A percentile compares a stretch with the other conserved stretches of the same genome.
Evolutionary conservation across 2,113 vertebrate species (phyloP).

Genomic region (Mus spicilegus): DNA sequence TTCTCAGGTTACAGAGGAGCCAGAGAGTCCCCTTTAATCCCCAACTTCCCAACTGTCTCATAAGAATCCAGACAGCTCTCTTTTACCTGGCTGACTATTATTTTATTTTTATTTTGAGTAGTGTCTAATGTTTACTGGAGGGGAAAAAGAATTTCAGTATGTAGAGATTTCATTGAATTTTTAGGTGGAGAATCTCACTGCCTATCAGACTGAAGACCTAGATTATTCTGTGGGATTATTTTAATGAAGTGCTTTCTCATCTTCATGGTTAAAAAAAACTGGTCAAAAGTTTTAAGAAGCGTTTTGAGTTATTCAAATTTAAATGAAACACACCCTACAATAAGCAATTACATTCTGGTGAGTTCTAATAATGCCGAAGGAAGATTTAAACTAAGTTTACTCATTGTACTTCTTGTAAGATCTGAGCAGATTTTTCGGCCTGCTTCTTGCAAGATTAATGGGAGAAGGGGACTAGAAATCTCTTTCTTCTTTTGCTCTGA

Average conservation of each 20-base stretch:
- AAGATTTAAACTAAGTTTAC: not conserved
- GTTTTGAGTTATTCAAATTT: not conserved
- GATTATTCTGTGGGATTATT: not conserved
- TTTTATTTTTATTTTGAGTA: not conserved
- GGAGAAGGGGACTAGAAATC: not conserved
- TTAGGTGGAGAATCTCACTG: not conserved
- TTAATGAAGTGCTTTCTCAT: not conserved
- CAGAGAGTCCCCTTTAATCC: not conserved
- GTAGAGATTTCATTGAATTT: not conserved
- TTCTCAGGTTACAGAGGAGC: not conserved
- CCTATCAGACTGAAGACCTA: not conserved
- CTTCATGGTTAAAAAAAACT: constrained; percentile 31
- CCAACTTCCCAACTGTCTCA: not conserved
- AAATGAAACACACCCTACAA: not conserved
- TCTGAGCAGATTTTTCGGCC: not conserved
- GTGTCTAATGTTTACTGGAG: not conserved
- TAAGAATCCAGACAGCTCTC: not conserved
- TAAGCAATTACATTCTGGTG: not conserved
- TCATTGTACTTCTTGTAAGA: not conserved
- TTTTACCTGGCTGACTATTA: not conserved
- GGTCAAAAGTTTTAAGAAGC: not conserved
- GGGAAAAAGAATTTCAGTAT: not conserved
- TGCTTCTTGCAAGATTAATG: not conserved
- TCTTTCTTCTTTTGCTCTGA: not conserved
- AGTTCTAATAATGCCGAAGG: not conserved